Evolutionary conservation across 1,140 invertebrate genomes (phyloP).

Genomic region (Sminthurinus signatus): DNA sequence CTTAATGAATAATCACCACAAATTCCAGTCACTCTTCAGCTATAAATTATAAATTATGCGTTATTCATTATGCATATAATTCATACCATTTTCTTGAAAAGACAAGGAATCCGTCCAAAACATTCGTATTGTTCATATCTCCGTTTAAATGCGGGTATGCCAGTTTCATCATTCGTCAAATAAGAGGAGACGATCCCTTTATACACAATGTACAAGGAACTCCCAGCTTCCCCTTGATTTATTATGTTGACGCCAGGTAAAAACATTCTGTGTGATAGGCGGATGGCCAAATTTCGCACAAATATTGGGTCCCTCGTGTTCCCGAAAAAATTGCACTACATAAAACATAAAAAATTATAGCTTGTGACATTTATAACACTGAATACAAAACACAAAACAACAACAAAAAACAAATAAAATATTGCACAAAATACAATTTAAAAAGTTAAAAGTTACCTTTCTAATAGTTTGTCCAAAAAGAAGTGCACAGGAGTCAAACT

Average conservation of each 20-base stretch:
- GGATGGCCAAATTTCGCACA: not conserved
- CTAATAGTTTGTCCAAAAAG: not conserved
- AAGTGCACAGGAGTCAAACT: not conserved
- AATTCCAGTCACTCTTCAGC: no score
- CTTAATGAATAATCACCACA: no score
- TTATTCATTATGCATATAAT: no score
- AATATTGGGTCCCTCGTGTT: not conserved
- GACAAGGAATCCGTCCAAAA: not conserved
- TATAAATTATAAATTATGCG: no score
- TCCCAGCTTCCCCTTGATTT: not conserved
- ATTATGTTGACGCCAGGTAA: not conserved
- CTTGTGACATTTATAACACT: not conserved
- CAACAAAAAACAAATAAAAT: no score
- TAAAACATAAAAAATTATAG: not conserved
- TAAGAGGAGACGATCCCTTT: not conserved
- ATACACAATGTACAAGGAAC: not conserved
- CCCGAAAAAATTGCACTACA: not conserved
- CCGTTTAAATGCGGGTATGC: not conserved
- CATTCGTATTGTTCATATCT: not conserved
- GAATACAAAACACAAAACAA: no score
- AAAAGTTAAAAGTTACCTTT: not conserved
- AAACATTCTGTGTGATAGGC: not conserved
- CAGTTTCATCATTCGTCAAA: not conserved
- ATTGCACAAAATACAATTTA: no score
- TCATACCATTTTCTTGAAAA: conserved; percentile 3